Base-by-base conservation (phyloP, 2,888 invertebrate species). In the Mesochorus sp. region DNA sequence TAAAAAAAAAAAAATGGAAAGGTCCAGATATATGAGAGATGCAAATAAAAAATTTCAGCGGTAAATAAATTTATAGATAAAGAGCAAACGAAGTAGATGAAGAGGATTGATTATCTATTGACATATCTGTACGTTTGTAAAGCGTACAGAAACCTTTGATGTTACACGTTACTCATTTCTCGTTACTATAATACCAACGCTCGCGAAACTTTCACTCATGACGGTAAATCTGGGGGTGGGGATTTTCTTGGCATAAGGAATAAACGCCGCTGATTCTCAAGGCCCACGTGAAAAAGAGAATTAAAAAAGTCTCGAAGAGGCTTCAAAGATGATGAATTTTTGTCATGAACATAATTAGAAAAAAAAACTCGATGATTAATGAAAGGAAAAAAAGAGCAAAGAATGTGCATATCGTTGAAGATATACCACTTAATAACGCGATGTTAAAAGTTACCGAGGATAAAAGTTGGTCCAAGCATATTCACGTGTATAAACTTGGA, bases 201-300 rank as follows among this genome's bases (percentile, higher is more conserved):
- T 64, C 70, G 68, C 64, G 64, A 81, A 81, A 82, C 82, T 82
- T 82, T 82, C 82, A 79, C 82, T 71, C 61, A 61, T 57, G 76
- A 61, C 37, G n/a, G n/a, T n/a, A n/a, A n/a, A n/a, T n/a, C 51
- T 51, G 61, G 44, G 49, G 51, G 39, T 53, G 53, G 26, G 21
- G 26, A 26, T 5, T 21, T 39, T 21, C 51, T 14, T 24, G 31
- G 24, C 55, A 2, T 14, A 55, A 47, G 17, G 57, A 37, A 49
- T 26, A n/a, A 49, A 12, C 57, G 17, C 8, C 51, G 26, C 37
- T n/a, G n/a, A n/a, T n/a, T n/a, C 21, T 3, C 5, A 31, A 5
- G 12, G 14, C 24, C 14, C 39, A 53, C 34, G 61, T 39, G 24
- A 71, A 42, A 61, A 51, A 71, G 53, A 34, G 31, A 39, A n/a